Evolutionary conservation across 2,113 vertebrate genomes (phyloP).

Genomic region (Podiceps cristatus): DNA sequence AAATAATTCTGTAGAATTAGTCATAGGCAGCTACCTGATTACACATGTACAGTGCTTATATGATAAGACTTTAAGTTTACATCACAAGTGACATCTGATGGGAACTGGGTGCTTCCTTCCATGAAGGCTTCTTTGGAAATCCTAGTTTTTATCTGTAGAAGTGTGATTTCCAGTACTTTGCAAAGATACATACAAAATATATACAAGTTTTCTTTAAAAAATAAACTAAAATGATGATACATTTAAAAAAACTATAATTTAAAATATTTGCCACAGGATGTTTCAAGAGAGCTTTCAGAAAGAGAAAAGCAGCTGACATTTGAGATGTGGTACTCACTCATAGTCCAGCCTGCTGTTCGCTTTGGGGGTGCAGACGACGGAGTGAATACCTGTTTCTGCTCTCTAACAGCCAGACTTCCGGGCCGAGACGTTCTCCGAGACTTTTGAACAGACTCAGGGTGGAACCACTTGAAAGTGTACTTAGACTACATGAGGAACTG

Average conservation of each 20-base stretch:
- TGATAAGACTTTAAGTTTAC: not conserved
- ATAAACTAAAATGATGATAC: not conserved
- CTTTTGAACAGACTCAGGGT: not conserved
- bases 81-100: not conserved
- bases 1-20: not conserved
- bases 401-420: not conserved
- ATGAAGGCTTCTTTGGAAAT: not conserved
- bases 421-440: not conserved
- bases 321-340: not conserved
- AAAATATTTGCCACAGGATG: not conserved
- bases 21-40: not conserved
- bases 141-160: not conserved
- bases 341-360: not conserved
- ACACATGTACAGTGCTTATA: not conserved
- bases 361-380: not conserved
- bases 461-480: not conserved
- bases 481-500: not conserved
- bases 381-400: not conserved
- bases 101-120: not conserved
- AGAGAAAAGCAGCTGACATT: not conserved
- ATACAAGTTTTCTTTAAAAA: not conserved
- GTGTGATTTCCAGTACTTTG: not conserved
- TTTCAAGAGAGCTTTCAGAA: not conserved
- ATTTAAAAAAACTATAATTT: rapidly evolving
- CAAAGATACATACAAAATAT: not conserved